Evolutionary conservation across 2,888 invertebrate genomes (phyloP).

Genomic region (Cepaea hortensis): DNA sequence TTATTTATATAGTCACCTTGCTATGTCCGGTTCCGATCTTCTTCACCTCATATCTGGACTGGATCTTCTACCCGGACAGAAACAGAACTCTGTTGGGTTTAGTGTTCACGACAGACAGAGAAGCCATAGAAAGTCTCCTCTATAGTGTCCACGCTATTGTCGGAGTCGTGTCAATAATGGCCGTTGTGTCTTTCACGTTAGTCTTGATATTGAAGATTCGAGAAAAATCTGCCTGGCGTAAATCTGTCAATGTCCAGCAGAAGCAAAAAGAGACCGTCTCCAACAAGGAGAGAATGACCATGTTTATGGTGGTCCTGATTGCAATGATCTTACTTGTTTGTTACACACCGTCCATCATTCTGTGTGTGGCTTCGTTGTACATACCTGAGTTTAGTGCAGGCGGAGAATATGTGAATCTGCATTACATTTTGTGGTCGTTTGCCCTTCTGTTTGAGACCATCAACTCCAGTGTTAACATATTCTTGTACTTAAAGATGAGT

Average conservation of each 20-base stretch:
- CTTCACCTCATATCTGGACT: not conserved
- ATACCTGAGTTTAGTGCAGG: not conserved
- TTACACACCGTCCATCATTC: not conserved
- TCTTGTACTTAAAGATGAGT: constrained; percentile 9
- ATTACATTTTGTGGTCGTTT: not conserved
- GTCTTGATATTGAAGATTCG: not conserved
- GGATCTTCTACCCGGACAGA: not conserved
- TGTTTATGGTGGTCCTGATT: not conserved
- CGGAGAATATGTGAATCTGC: not conserved
- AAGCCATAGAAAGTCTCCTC: not conserved
- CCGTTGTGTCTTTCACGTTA: not conserved
- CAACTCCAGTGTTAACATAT: constrained; percentile 18
- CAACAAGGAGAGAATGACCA: not conserved
- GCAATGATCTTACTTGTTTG: not conserved
- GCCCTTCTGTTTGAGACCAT: not conserved
- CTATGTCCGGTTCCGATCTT: not conserved
- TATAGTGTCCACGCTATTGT: not conserved
- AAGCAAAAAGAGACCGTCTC: not conserved
- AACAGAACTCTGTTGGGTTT: not conserved
- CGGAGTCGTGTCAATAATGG: not conserved
- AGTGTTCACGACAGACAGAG: not conserved
- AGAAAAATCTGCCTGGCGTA: not conserved
- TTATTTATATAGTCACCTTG: not conserved
- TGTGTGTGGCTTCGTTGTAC: not conserved
- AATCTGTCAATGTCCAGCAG: not conserved